Percentiles rank a stretch among this genome's conserved stretches.
Conservation (phyloP, 2,113 vertebrate species). For the Tichodroma muraria region DNA sequence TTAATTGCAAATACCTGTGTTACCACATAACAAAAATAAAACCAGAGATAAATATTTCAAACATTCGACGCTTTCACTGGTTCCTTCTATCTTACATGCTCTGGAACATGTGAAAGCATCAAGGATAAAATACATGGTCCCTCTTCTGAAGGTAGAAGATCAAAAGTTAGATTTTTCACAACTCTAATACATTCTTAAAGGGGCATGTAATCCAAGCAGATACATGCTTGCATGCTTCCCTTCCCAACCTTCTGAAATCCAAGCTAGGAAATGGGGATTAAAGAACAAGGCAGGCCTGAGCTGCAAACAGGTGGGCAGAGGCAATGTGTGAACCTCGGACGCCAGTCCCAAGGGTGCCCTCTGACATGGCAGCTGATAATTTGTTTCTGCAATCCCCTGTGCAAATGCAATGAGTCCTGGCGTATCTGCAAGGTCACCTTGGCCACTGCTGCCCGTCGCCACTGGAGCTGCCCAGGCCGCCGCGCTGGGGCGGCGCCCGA, state of each 20-base stretch:
- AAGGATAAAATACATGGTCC: not conserved
- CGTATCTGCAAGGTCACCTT: fast-evolving
- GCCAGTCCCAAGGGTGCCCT: not conserved
- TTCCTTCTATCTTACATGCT: not conserved
- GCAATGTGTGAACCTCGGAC: fast-evolving
- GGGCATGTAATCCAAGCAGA: not conserved
- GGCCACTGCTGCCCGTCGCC: not conserved
- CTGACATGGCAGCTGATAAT: not conserved
- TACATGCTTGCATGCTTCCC: fast-evolving
- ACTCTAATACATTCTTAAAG: not conserved
- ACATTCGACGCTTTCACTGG: not conserved
- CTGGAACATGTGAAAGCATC: not conserved
- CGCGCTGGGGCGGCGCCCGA: fast-evolving
- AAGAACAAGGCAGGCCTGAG: not conserved
- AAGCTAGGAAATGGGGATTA: not conserved
- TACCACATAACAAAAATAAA: not conserved
- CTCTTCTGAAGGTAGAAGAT: not conserved
- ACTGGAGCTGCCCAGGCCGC: fast-evolving
- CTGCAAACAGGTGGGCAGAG: not conserved
- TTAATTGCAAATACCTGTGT: not conserved
- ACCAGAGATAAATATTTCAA: not conserved
- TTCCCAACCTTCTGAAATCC: not conserved
- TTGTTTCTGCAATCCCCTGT: not conserved
- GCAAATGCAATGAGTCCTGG: fast-evolving
- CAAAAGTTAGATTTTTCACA: not conserved